phyloP scores from a whole-genome alignment of 2,113 vertebrate species.

The Taxidea taxus region DNA sequence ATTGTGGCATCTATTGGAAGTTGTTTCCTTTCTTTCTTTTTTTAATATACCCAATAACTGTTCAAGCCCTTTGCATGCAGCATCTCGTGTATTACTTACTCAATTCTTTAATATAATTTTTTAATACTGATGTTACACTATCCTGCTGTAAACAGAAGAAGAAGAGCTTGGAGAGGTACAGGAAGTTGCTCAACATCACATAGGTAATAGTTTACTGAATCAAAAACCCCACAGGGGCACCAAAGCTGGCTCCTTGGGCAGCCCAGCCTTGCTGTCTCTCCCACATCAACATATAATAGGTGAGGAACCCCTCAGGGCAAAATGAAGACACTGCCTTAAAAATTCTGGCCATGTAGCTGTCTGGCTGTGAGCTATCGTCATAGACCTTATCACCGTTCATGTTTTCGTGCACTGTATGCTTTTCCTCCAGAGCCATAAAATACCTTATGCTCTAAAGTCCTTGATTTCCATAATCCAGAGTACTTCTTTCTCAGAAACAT shows the following conservation, averaged over 20 bases:
- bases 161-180: background rate
- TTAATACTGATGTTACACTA: background rate
- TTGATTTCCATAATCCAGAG: slow-evolving; percentile 13
- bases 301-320: background rate
- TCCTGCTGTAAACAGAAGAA: background rate
- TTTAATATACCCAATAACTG: background rate
- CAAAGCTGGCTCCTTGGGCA: background rate
- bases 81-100: background rate
- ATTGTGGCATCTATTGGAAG: background rate
- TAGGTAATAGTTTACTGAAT: background rate
- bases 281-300: background rate
- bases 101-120: background rate
- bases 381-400: background rate
- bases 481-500: slow-evolving; percentile 25
- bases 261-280: background rate
- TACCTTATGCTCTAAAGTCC: background rate
- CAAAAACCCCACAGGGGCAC: background rate
- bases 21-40: background rate
- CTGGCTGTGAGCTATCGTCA: background rate
- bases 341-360: background rate
- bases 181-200: background rate
- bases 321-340: background rate
- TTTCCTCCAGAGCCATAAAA: background rate
- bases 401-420: background rate
- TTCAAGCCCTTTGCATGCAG: background rate